These are phyloP conservation scores for Hapalemur alaotrensis DNA, from an alignment of 2,797 vertebrate species.

Conservation along the genomic window DNA sequence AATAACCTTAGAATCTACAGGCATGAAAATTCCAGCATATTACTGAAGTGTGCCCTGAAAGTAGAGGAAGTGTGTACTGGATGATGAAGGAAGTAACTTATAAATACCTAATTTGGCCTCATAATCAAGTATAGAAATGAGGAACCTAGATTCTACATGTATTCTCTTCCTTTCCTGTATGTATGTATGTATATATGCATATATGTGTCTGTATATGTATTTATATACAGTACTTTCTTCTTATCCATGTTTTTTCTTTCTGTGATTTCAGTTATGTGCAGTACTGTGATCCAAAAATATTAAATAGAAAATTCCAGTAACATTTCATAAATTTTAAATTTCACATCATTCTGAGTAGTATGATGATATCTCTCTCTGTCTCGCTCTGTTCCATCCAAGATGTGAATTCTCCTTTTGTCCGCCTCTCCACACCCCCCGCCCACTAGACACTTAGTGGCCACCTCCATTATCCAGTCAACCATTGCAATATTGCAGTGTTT, in stretches of 20 bases:
- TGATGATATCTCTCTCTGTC: background rate
- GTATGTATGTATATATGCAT: background rate
- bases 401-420: background rate
- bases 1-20: background rate
- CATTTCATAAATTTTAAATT: background rate
- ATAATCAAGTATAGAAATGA: background rate
- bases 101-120: background rate
- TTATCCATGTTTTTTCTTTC: background rate
- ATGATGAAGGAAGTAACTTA: background rate
- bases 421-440: background rate
- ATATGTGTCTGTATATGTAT: background rate
- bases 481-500: background rate
- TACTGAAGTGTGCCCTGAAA: background rate
- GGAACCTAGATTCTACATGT: background rate
- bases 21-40: background rate
- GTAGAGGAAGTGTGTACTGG: too few relatives aligned
- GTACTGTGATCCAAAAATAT: background rate
- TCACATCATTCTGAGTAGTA: background rate
- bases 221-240: background rate
- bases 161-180: background rate
- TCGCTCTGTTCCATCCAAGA: background rate
- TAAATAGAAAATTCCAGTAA: background rate
- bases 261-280: background rate
- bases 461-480: background rate
- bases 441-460: background rate